Conservation (phyloP, 2,888 invertebrate species). For the Azorinus chamasolen region DNA sequence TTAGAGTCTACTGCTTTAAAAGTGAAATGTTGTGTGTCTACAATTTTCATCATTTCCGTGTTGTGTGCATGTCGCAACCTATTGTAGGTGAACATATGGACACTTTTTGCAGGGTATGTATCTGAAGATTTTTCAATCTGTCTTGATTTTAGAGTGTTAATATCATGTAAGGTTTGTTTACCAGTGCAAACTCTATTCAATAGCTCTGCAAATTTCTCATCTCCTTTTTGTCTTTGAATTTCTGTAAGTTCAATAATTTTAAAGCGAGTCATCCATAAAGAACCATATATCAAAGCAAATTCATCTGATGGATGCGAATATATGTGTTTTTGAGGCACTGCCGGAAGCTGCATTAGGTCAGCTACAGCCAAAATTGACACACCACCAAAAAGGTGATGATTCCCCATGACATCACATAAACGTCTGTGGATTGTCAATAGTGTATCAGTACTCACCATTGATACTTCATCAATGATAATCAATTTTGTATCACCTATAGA, state of each 20-base stretch:
- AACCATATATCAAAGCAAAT: constrained; percentile 50
- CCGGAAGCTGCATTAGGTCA: too few species aligned
- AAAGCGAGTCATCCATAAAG: constrained; percentile 50
- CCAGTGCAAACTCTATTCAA: constrained; percentile 48
- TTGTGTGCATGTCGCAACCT: constrained; percentile 29
- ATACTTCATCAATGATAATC: background rate
- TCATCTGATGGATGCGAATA: constrained; percentile 34
- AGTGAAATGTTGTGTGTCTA: constrained; percentile 17
- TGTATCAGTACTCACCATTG: too few species aligned
- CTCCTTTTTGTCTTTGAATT: constrained; percentile 56
- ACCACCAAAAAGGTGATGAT: constrained; percentile 50
- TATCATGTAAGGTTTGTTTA: constrained; percentile 45
- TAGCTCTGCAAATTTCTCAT: constrained; percentile 38
- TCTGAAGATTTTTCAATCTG: constrained; percentile 1
- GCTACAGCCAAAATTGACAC: too few species aligned
- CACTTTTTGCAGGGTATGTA: constrained; percentile 29
- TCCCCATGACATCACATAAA: constrained; percentile 49
- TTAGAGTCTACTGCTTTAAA: constrained; percentile 40
- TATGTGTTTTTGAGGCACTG: too few species aligned
- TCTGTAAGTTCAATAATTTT: constrained; percentile 54
- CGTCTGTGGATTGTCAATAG: constrained; percentile 56
- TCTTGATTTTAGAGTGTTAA: constrained; percentile 33
- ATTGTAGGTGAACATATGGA: constrained; percentile 33
- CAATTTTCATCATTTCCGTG: constrained; percentile 13
- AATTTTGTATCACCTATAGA: background rate